Base-by-base conservation (phyloP, 2,797 vertebrate genomes). In the Pseudopleuronectes americanus region DNA sequence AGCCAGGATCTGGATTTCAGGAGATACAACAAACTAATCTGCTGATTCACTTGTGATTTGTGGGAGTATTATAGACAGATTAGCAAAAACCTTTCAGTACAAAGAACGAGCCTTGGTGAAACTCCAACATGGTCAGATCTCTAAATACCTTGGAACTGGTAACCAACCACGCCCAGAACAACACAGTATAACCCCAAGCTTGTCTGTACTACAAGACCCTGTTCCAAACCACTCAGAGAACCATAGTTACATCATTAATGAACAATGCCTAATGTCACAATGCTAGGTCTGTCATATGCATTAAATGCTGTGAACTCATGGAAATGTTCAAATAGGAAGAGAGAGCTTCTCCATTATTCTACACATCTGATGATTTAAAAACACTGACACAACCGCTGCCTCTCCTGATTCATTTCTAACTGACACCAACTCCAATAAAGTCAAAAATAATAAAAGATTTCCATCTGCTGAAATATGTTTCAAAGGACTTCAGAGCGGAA, bases 31-130 rank as follows among this genome's bases (percentile, higher is more conserved):
- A 64, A 41, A 62, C 19, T 75, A 74, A 74, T 84, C 76, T 67
- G 64, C 51, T 65, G 68, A 68, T 71, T 47, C 64, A 67, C 33
- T 65, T 10, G 49, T 78, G 57, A 84, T 66, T 76, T 85, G 76
- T 67, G 47, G 64, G 59, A 58, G 76, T 83, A 84, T 84, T 84
- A 79, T 23, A 41, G 53, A 70, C 51, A 65, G 71, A 86, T 87
- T 84, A 87, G 47, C 31, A 41, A 70, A 41, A 63, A 71, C 49
- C 33, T 76, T 71, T 70, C 57, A 64, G 79, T 71, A 55, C 33
- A 67, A 19, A 61, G 58, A 62, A 60, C 43, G 2, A 4, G 70
- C 52, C 52, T 80, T 67, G 24, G 21, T 62, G 55, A 65, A 78
- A 82, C 61, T 51, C 65, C 41, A 73, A 68, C 61, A 76, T 53